Base-by-base conservation (phyloP, 1,140 invertebrate species). In the Lasaia peninsularis region DNA sequence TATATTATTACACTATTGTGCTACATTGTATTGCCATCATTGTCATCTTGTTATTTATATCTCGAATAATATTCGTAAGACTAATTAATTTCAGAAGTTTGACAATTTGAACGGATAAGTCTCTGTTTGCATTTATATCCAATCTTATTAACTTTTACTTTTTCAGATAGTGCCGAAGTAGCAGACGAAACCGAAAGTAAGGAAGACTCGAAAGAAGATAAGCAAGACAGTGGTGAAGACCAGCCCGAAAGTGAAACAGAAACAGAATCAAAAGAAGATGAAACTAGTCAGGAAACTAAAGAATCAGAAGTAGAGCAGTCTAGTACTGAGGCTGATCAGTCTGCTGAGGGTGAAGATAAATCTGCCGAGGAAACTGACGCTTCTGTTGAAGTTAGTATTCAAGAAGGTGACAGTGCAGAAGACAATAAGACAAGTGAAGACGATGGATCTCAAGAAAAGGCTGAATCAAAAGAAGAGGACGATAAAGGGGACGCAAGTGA, bases 401-500 rank as follows among this genome's bases (percentile, higher is more conserved):
- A 60, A 51, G 81, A 88, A 67, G 61, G 56, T n/a, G 74, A 78
- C 59, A 78, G 80, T 53, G 73, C 73, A 14, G 75, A 86, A 71
- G 75, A 78, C 49, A 71, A 76, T 61, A 64, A 73, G 62, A 74
- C 81, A 53, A 81, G 82, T 56, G 75, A 77, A 31, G 78, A 71
- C 62, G 75, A 83, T 74, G 76, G 73, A 82, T 81, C 75, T 73
- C 83, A 85, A 75, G 83, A 90, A 79, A 81, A 86, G 67, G 73
- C 74, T 77, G 84, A 81, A 67, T 75, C 73, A 71, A 68, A 69
- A 56, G 76, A 77, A 71, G 80, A 85, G 51, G 71, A 60, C 55
- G 60, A 63, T n/a, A 64, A 60, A 54, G 60, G 65, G 52, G 69
- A 75, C 20, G 61, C 52, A 21, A 65, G 62, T 65, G 78, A 77